Conservation (phyloP, 2,888 invertebrate genomes). For the Trimorus sp. region DNA sequence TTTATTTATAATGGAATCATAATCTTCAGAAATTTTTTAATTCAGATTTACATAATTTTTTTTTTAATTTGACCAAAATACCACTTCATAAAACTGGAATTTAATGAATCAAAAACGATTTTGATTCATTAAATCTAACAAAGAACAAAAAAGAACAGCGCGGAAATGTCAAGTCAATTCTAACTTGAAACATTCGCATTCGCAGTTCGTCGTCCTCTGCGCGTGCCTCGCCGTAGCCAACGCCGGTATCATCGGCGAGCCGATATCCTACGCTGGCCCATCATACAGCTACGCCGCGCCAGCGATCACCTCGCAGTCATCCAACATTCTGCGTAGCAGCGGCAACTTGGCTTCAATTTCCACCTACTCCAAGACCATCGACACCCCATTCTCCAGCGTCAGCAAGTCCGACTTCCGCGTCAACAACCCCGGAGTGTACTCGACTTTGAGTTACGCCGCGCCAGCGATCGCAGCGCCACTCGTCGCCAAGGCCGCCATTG, state of each 20-base stretch:
- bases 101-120: too few species aligned
- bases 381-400: slow-evolving; percentile 86
- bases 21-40: too few species aligned
- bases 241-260: slow-evolving; percentile 71
- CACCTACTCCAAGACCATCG: slow-evolving; percentile 87
- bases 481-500: slow-evolving; percentile 39
- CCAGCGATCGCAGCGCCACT: slow-evolving; percentile 66
- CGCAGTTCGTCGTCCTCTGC: slow-evolving; percentile 53
- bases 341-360: slow-evolving; percentile 86
- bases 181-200: slow-evolving; percentile 4
- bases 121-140: too few species aligned
- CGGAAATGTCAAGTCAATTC: not conserved
- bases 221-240: slow-evolving; percentile 70
- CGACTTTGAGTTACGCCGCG: slow-evolving; percentile 49
- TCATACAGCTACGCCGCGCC: slow-evolving; percentile 64
- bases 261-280: slow-evolving; percentile 48
- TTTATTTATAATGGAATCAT: too few species aligned
- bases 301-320: slow-evolving; percentile 75
- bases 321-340: slow-evolving; percentile 82
- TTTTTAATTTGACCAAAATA: too few species aligned
- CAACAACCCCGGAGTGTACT: slow-evolving; percentile 81
- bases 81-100: too few species aligned
- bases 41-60: too few species aligned
- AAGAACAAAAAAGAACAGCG: too few species aligned
- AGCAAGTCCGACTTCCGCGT: slow-evolving; percentile 88